Percentiles rank a stretch among this genome's conserved stretches.
These are phyloP conservation scores for Holotrichia oblita DNA, from an alignment of 1,140 invertebrate genomes.

Conservation along the genomic window DNA sequence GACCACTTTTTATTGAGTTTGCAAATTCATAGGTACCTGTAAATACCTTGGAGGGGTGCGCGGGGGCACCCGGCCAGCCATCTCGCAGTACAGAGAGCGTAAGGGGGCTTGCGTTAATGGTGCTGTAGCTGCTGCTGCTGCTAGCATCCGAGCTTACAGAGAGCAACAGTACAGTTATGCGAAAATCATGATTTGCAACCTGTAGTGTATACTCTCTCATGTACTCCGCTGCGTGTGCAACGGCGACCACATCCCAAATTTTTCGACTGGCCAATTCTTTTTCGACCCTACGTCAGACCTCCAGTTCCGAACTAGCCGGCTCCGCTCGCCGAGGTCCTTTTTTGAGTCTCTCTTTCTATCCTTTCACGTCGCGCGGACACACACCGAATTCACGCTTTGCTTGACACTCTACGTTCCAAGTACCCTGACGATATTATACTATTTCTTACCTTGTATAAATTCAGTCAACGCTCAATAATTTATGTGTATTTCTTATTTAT, in stretches of 20 bases:
- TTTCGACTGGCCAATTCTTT: constrained; percentile 44
- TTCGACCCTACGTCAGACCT: constrained; percentile 37
- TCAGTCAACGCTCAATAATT: background rate
- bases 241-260: constrained; percentile 43
- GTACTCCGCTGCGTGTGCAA: constrained; percentile 9
- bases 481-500: constrained; percentile 8
- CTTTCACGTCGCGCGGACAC: constrained; percentile 4
- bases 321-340: background rate
- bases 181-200: constrained; percentile 60
- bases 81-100: constrained; percentile 42
- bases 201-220: constrained; percentile 12
- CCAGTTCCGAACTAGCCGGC: background rate
- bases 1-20: constrained; percentile 62
- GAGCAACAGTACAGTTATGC: constrained; percentile 57
- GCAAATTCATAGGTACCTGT: constrained; percentile 62
- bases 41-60: constrained; percentile 47
- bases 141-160: constrained; percentile 49
- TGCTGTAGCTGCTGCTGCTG: constrained; percentile 9
- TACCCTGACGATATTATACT: background rate
- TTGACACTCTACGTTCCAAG: background rate
- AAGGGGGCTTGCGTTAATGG: constrained; percentile 36
- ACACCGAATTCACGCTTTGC: constrained; percentile 28
- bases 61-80: constrained; percentile 34
- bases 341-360: background rate
- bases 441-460: background rate